phyloP scores from a whole-genome alignment of 2,888 invertebrate genomes.

The Heteromyza rotundicornis region DNA sequence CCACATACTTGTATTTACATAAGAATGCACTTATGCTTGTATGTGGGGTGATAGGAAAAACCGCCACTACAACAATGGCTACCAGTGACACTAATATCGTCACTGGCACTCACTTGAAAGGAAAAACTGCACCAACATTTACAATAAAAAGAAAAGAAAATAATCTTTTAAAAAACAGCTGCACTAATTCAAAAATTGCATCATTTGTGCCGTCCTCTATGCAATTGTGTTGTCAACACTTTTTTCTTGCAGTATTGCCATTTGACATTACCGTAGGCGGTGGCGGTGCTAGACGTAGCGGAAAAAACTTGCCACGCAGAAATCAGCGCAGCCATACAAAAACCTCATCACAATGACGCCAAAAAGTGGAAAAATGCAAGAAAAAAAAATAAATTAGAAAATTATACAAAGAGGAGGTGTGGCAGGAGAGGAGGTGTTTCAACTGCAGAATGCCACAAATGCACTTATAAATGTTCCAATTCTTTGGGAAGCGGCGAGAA shows the following conservation, averaged over 20 bases:
- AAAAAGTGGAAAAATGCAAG: neutral
- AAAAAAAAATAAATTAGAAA: neutral
- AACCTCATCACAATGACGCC: slow-evolving; percentile 25
- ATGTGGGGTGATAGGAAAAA: neutral
- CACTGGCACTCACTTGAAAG: neutral
- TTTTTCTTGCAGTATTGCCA: slow-evolving; percentile 14
- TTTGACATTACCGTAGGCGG: slow-evolving; percentile 6
- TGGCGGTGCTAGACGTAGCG: neutral
- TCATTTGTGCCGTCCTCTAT: neutral
- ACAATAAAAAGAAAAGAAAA: too few relatives aligned
- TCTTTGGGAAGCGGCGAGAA: slow-evolving; percentile 10
- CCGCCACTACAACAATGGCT: neutral
- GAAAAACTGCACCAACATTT: slow-evolving; percentile 1
- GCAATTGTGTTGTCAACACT: slow-evolving; percentile 2
- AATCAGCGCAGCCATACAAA: slow-evolving; percentile 26
- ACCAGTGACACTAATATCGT: neutral
- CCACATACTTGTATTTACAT: neutral
- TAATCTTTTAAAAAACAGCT: slow-evolving; percentile 11
- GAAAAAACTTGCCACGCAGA: slow-evolving; percentile 4
- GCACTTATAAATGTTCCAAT: slow-evolving; percentile 18
- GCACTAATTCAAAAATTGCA: slow-evolving; percentile 17
- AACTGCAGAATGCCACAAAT: neutral
- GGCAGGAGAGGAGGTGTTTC: neutral
- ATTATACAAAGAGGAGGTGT: neutral
- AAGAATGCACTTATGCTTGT: too few relatives aligned